Evolutionary conservation across 1,140 invertebrate genomes (phyloP).

Genomic region (Acromyrmex heyeri): DNA sequence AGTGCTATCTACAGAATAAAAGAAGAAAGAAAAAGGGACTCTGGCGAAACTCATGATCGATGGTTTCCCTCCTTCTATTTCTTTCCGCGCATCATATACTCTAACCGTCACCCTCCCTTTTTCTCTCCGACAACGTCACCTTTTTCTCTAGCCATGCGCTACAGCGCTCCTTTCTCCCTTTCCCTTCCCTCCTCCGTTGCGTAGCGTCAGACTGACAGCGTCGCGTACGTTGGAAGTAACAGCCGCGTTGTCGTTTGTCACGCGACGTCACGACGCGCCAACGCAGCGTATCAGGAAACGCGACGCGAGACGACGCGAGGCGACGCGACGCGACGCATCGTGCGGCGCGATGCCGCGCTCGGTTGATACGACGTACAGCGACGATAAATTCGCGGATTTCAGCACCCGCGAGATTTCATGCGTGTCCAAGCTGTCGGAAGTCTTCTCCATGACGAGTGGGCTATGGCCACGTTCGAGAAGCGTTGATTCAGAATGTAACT

Average conservation of each 20-base stretch:
- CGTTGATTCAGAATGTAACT: background rate
- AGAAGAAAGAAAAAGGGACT: constrained; percentile 3
- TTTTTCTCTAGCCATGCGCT: constrained; percentile 23
- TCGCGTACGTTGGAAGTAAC: constrained; percentile 48
- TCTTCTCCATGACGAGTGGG: constrained; percentile 55
- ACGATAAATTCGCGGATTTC: constrained; percentile 66
- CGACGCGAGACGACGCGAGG: constrained; percentile 26
- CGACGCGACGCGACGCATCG: constrained; percentile 28
- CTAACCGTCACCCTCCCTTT: constrained; percentile 10
- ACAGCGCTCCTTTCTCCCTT: background rate
- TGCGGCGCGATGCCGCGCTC: constrained; percentile 42
- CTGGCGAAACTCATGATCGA: constrained; percentile 67
- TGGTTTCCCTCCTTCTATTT: constrained; percentile 55
- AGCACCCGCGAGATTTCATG: constrained; percentile 63
- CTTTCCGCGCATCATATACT: constrained; percentile 54
- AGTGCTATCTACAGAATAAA: background rate
- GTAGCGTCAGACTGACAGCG: constrained; percentile 48
- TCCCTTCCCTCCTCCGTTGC: background rate
- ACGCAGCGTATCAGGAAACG: constrained; percentile 58
- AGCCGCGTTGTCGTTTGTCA: constrained; percentile 73
- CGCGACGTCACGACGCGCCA: constrained; percentile 64
- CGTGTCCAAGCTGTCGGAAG: constrained; percentile 57
- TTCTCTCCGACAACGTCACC: constrained; percentile 18
- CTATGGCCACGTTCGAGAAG: constrained; percentile 23
- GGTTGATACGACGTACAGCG: constrained; percentile 45